Evolutionary conservation across 2,113 vertebrate genomes (phyloP).

Genomic region (Xiphophorus maculatus): DNA sequence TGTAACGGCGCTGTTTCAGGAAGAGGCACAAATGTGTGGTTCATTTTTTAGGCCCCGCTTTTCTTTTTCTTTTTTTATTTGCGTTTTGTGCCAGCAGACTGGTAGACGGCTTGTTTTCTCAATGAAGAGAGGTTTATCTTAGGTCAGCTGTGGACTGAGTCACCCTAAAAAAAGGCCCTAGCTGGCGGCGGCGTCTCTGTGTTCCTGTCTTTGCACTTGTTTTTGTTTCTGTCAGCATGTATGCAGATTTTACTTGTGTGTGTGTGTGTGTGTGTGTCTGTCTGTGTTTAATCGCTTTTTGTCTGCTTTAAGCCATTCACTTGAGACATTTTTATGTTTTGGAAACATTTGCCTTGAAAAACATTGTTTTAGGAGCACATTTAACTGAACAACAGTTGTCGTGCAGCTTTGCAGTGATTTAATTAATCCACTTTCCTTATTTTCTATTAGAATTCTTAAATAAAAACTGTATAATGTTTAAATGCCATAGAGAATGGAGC

Average conservation of each 20-base stretch:
- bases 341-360: background rate
- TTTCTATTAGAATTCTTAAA: no score
- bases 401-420: no score
- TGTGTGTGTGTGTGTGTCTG: slow-evolving; percentile 24
- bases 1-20: slow-evolving; percentile 29
- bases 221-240: slow-evolving; percentile 66
- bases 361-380: background rate
- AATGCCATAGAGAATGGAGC: background rate
- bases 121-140: slow-evolving; percentile 47
- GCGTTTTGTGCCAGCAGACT: slow-evolving; percentile 14
- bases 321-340: slow-evolving; percentile 29
- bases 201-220: slow-evolving; percentile 58
- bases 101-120: slow-evolving; percentile 35
- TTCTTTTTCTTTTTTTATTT: background rate
- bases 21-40: slow-evolving; percentile 45
- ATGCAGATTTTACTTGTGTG: slow-evolving; percentile 20
- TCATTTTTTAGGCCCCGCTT: slow-evolving; percentile 28
- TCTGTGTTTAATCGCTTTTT: slow-evolving; percentile 23
- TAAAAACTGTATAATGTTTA: no score
- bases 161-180: slow-evolving; percentile 29
- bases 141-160: slow-evolving; percentile 49
- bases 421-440: no score
- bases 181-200: slow-evolving; percentile 42
- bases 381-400: background rate
- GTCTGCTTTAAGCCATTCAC: slow-evolving; percentile 38